Percentiles rank a stretch among this genome's conserved stretches.
Conservation (phyloP, 2,888 invertebrate species). For the Dynastes maya region DNA sequence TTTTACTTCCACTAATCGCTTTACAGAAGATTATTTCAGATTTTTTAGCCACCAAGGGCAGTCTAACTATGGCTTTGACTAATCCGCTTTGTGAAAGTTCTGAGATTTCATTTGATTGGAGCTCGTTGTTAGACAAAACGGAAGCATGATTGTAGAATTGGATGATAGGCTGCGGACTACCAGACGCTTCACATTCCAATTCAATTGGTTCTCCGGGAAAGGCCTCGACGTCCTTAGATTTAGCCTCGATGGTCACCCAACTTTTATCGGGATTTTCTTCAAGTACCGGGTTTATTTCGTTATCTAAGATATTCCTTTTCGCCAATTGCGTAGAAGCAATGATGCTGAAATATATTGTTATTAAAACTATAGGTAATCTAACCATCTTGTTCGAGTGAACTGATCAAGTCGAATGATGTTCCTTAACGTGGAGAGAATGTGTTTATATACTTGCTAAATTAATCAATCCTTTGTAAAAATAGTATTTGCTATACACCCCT, state of each 20-base stretch:
- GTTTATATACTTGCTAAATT: not conserved
- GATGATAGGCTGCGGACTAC: conserved; percentile 85
- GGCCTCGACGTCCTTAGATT: conserved; percentile 72
- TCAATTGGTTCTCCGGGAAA: conserved; percentile 72
- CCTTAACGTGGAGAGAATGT: not conserved
- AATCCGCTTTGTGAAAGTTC: conserved; percentile 73
- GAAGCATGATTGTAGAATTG: conserved; percentile 85
- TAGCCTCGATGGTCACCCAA: conserved; percentile 75
- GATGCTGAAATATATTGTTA: conserved; percentile 44
- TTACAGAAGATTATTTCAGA: conserved; percentile 85
- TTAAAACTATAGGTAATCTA: not conserved
- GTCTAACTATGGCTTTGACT: conserved; percentile 79
- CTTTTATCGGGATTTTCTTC: conserved; percentile 70
- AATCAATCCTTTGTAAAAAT: no score
- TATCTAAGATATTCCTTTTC: conserved; percentile 11
- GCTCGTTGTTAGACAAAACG: conserved; percentile 76
- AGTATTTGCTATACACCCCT: no score
- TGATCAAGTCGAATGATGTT: not conserved
- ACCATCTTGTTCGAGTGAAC: not conserved
- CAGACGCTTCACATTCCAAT: conserved; percentile 84
- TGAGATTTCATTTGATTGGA: conserved; percentile 75
- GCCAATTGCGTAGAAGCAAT: conserved; percentile 60
- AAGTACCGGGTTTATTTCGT: conserved; percentile 42
- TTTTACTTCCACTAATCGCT: conserved; percentile 77
- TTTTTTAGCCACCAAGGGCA: conserved; percentile 79